Evolutionary conservation across 2,113 vertebrate genomes (phyloP), one percentile per base, ranked within the genome.

Genomic region (Nestor notabilis): DNA sequence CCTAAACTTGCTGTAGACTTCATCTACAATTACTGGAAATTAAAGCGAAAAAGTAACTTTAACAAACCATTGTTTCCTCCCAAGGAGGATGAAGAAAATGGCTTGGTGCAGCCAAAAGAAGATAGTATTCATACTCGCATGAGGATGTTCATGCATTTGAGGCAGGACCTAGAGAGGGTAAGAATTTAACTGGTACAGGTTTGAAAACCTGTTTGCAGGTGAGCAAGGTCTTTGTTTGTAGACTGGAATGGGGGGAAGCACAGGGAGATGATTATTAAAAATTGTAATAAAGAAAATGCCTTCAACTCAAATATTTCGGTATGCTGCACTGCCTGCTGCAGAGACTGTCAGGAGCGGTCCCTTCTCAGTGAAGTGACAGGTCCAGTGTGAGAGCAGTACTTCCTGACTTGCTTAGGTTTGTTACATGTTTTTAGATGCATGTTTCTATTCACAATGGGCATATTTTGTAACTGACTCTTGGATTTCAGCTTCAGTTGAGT

Each of bases 91-190:
- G 99, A 99, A 97, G 99, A 99, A 97, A 99, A 99, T 96, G 97
- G 98, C 90, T 98, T 99, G 89, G 97, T 99, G 93, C 98, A 99
- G 95, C 99, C 99, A 35, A 99, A 99, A 96, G 99, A 99, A 97
- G 99, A 99, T 97, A 99, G 98, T 97, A 99, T 99, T 97, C 99
- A 99, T 94, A 99, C 99, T 53, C 99, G 99, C 91, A 99, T 99
- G 99, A 98, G 99, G 92, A 99, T 99, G 99, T 99, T 99, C 96
- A 99, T 99, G 99, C 99, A 99, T 88, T 98, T 99, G 75, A 98
- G 99, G 9, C 99, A 99, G 97, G 99, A 99, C 97, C 97, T 99
- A 86, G 99, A 99, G 93, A 98, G 99, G 99, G 99, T 99, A 98
- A 98, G 99, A 64, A 24, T 78, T 92, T 61, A 81, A 66, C 46